Percentiles rank a stretch among this genome's conserved stretches.
phyloP scores from a whole-genome alignment of 2,888 invertebrate species.

The Camptogramma bilineatum region DNA sequence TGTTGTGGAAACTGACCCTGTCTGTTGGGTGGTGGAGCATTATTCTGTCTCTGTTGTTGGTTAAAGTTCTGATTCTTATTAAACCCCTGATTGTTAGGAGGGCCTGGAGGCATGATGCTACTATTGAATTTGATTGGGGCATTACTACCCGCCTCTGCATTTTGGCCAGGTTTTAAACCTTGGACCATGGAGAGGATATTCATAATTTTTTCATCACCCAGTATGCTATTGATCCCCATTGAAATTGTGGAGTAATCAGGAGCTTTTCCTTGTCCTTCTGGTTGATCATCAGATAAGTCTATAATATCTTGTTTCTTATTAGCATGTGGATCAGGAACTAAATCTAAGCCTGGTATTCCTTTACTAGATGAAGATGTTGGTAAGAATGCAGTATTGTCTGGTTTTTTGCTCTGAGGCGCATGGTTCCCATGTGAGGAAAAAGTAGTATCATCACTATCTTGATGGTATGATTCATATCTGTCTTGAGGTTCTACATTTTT shows the following conservation, averaged over 20 bases:
- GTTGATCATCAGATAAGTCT: conserved; percentile 65
- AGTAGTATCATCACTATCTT: conserved; percentile 39
- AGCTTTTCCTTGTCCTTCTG: conserved; percentile 40
- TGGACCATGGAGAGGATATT: conserved; percentile 84
- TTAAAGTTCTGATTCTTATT: conserved; percentile 54
- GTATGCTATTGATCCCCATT: conserved; percentile 86
- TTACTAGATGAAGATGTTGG: conserved; percentile 66
- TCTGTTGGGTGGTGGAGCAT: conserved; percentile 50
- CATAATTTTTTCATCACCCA: conserved; percentile 87
- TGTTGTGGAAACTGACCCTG: conserved; percentile 51
- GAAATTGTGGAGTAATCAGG: conserved; percentile 87
- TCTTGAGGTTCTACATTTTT: conserved; percentile 58
- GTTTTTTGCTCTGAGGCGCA: conserved; percentile 36
- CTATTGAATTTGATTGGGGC: conserved; percentile 21
- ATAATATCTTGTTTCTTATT: conserved; percentile 60
- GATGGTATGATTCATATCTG: conserved; percentile 60
- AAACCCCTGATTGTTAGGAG: conserved; percentile 49
- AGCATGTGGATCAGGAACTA: conserved; percentile 80
- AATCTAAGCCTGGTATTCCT: conserved; percentile 91
- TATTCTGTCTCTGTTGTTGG: conserved; percentile 57
- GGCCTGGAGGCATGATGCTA: conserved; percentile 30
- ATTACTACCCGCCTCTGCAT: conserved; percentile 20
- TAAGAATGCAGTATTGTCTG: conserved; percentile 62
- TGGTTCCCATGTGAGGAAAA: conserved; percentile 38
- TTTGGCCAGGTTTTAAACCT: conserved; percentile 41